Percentiles rank a stretch among this genome's conserved stretches.
These are phyloP conservation scores for Callyntrura sp. DNA, from an alignment of 2,888 invertebrate species.

Conservation along the genomic window DNA sequence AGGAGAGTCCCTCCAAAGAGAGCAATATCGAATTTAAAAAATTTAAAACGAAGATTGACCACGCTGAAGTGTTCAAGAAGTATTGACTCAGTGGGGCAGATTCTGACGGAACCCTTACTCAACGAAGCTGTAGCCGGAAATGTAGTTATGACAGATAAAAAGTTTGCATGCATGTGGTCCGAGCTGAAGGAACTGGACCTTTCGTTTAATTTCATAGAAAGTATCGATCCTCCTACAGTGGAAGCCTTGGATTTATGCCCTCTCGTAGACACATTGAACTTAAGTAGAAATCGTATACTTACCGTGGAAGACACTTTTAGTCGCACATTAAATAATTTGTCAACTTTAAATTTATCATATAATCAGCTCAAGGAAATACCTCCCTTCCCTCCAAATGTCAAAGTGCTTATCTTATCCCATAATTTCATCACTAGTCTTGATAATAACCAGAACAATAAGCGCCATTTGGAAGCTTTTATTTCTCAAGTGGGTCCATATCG, in stretches of 20 bases:
- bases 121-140: constrained; percentile 5
- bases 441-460: constrained; percentile 61
- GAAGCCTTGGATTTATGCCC: constrained; percentile 81
- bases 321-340: constrained; percentile 79
- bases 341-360: constrained; percentile 82
- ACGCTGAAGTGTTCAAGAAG: constrained; percentile 82
- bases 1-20: constrained; percentile 80
- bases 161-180: constrained; percentile 82
- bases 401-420: constrained; percentile 82
- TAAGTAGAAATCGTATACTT: constrained; percentile 81
- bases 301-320: constrained; percentile 80
- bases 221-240: constrained; percentile 70
- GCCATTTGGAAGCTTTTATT: constrained; percentile 70
- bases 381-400: constrained; percentile 82
- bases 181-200: constrained; percentile 82
- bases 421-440: constrained; percentile 81
- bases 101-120: constrained; percentile 73
- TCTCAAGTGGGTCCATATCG: constrained; percentile 66
- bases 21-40: constrained; percentile 72
- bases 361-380: constrained; percentile 83
- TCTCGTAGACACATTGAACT: constrained; percentile 80
- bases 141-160: constrained; percentile 43
- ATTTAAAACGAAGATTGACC: constrained; percentile 78
- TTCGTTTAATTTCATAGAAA: constrained; percentile 80
- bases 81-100: constrained; percentile 78